Evolutionary conservation across 2,113 vertebrate species (phyloP).

Genomic region (Xenus cinereus): DNA sequence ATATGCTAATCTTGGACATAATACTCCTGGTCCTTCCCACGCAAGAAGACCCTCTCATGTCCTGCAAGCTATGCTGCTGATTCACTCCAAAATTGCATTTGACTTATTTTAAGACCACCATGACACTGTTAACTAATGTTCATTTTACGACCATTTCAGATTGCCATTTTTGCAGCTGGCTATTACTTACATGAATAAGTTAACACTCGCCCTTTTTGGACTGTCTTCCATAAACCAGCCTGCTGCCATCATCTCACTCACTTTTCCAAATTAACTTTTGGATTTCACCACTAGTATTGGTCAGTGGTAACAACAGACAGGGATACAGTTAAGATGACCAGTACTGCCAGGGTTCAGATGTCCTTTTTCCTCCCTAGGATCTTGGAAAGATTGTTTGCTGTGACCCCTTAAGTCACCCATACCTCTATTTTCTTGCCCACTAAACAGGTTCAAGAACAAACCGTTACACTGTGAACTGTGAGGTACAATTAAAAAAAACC

Average conservation of each 20-base stretch:
- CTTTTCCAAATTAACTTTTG: not conserved
- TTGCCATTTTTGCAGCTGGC: not conserved
- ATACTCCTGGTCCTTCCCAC: not conserved
- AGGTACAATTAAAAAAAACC: not conserved
- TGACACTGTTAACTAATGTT: not conserved
- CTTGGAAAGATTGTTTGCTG: not conserved
- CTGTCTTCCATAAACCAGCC: not conserved
- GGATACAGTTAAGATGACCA: not conserved
- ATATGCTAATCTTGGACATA: not conserved
- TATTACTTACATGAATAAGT: not conserved
- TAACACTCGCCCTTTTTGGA: not conserved
- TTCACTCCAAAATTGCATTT: not conserved
- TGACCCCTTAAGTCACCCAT: not conserved
- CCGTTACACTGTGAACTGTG: not conserved
- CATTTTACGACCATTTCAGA: not conserved
- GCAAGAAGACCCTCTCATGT: not conserved
- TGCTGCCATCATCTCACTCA: not conserved
- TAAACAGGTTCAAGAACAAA: not conserved
- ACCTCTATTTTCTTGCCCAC: not conserved
- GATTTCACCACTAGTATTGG: not conserved
- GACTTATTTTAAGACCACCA: not conserved
- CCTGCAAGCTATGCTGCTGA: not conserved
- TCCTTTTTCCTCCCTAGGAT: not conserved
- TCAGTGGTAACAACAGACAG: not conserved
- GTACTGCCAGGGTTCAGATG: not conserved